A percentile compares a stretch with the other conserved stretches of the same genome.
These are phyloP conservation scores for Enteromius argenteus DNA, from an alignment of 2,797 vertebrate genomes.

Conservation along the genomic window DNA sequence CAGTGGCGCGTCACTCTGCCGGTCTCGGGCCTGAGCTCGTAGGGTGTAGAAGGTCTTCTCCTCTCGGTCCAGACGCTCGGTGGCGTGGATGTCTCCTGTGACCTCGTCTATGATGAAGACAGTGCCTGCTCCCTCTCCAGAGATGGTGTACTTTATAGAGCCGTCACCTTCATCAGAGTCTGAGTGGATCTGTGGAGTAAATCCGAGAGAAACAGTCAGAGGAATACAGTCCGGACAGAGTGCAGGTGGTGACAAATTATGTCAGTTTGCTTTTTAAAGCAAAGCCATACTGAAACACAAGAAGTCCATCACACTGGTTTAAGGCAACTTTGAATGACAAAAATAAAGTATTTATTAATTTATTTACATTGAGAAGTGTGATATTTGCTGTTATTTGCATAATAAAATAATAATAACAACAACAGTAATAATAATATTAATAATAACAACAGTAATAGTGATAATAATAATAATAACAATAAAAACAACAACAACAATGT, in stretches of 20 bases:
- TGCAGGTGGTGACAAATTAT: not conserved
- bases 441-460: no score
- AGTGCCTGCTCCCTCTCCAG: constrained; percentile 92
- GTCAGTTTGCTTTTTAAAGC: not conserved
- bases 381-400: no score
- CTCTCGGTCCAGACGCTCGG: constrained; percentile 92
- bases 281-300: not conserved
- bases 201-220: not conserved
- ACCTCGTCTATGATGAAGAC: constrained; percentile 97
- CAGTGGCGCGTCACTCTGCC: constrained; percentile 85
- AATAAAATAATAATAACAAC: not conserved
- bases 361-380: no score
- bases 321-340: not conserved
- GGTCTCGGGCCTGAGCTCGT: constrained; percentile 89
- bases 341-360: not conserved
- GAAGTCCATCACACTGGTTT: not conserved
- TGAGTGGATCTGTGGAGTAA: constrained; percentile 89
- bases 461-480: not conserved
- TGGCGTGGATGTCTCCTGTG: constrained; percentile 96
- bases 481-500: not conserved
- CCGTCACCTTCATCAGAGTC: constrained; percentile 96
- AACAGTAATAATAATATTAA: no score
- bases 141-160: constrained; percentile 98
- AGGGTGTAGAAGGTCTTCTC: constrained; percentile 96
- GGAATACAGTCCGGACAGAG: not conserved